Evolutionary conservation across 2,113 vertebrate genomes (phyloP), one percentile per base, ranked within the genome.

Genomic region (Romanogobio albipinnatus): DNA sequence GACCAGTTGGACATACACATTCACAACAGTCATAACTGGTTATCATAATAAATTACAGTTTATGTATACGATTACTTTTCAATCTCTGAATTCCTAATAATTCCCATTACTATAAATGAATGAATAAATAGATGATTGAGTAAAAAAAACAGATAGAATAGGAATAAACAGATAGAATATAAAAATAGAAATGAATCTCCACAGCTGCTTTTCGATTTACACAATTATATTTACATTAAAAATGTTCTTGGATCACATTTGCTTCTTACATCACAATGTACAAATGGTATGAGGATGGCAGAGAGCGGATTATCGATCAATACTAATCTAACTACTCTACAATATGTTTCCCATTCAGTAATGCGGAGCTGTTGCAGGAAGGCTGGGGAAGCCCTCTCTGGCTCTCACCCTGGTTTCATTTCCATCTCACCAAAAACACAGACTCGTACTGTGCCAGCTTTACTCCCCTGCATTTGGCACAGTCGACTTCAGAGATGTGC

Each of bases 301-400:
- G 9, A n/a, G 58, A 24, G 22, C 66, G 4, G 7, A 10, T 70
- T 36, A 39, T 4, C 36, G 33, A 39, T 22, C 33, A 19, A 8
- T 19, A 19, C 33, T 19, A 17, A 5, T 56, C 51, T 15, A 11
- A 66, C 29, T n/a, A 59, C 53, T 56, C 13, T 70, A 51, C 24
- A 80, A 24, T 56, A 36, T 43, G 43, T 73, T 49, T 82, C 13
- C 79, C 47, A 59, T 79, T 59, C 80, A 85, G 7, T 24, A 47
- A 39, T 39, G 39, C 6, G 1, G 39, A 39, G 39, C 58, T 62
- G 66, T 75, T 14, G 87, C 76, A 86, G 66, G 61, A 51, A 78
- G 76, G 76, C 24, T 84, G 76, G 84, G 81, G 70, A 88, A 88
- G 49, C 81, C 87, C 84, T 86, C 24, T 51, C 84, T 87, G 43